Percentiles rank a stretch among this genome's conserved stretches.
These are phyloP conservation scores for Cerastoderma edule DNA, from an alignment of 2,888 invertebrate genomes.

Conservation along the genomic window DNA sequence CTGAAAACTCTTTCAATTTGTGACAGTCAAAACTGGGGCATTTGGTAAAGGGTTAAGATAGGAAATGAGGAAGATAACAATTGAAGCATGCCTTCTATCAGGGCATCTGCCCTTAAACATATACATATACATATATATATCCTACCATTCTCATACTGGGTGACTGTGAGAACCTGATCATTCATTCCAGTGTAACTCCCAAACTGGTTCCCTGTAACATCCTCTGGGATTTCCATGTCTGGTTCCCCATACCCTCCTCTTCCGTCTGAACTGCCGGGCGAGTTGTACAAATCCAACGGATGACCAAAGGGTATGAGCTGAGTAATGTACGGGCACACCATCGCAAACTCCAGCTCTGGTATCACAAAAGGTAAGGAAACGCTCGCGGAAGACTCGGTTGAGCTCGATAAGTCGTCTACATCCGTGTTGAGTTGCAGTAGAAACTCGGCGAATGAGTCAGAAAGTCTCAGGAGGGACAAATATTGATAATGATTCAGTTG, in stretches of 20 bases:
- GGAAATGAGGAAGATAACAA: no score
- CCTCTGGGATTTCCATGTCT: slow-evolving; percentile 39
- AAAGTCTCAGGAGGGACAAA: slow-evolving; percentile 92
- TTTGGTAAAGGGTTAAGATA: no score
- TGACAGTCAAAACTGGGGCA: no score
- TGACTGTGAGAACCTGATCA: slow-evolving; percentile 45
- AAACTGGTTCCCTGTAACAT: slow-evolving; percentile 9
- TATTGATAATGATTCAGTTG: slow-evolving; percentile 97
- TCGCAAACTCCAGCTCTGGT: slow-evolving; percentile 93
- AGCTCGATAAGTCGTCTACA: slow-evolving; percentile 86
- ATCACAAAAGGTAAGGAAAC: slow-evolving; percentile 88
- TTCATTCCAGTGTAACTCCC: background rate
- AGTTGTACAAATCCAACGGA: slow-evolving; percentile 44
- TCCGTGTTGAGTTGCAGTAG: slow-evolving; percentile 76
- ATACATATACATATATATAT: background rate
- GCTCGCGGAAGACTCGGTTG: slow-evolving; percentile 17
- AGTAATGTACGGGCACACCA: slow-evolving; percentile 86
- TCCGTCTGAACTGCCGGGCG: slow-evolving; percentile 47
- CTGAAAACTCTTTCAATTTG: no score
- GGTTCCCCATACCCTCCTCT: slow-evolving; percentile 37
- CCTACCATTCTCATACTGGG: slow-evolving; percentile 19
- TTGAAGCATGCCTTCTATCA: no score
- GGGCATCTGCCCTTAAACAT: background rate
- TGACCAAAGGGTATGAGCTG: slow-evolving; percentile 58
- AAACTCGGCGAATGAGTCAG: slow-evolving; percentile 88